phyloP scores from a whole-genome alignment of 1,140 invertebrate genomes.

The Venturia canescens region DNA sequence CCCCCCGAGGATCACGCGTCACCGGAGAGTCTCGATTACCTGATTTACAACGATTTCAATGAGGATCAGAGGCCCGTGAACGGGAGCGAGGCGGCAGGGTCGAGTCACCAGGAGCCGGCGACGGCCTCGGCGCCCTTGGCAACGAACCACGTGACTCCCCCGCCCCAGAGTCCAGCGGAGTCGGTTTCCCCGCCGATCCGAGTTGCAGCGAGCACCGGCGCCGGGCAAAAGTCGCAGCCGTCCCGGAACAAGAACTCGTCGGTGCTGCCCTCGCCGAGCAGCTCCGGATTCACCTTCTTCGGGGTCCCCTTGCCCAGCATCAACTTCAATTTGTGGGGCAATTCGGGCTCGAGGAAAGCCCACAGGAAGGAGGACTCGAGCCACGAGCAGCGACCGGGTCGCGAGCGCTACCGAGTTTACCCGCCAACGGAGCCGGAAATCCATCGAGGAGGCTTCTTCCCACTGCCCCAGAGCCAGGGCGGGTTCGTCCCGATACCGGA shows the following conservation, averaged over 20 bases:
- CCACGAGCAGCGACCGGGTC: conserved; percentile 51
- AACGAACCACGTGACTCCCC: not conserved
- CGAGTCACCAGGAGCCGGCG: not conserved
- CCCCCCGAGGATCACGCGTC: conserved; percentile 77
- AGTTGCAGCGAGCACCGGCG: not conserved
- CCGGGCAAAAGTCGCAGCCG: conserved; percentile 65
- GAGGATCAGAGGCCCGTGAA: conserved; percentile 73
- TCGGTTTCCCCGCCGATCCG: not conserved
- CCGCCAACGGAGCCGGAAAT: conserved; percentile 80
- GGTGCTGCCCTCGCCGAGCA: conserved; percentile 70
- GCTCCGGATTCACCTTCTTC: conserved; percentile 87
- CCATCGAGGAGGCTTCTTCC: conserved; percentile 85
- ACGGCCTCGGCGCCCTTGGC: not conserved
- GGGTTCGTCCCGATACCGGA: conserved; percentile 84
- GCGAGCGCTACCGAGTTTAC: conserved; percentile 66
- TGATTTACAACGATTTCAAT: conserved; percentile 87
- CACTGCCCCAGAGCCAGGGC: conserved; percentile 82
- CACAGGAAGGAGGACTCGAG: conserved; percentile 73
- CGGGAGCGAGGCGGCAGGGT: not conserved
- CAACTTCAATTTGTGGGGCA: conserved; percentile 82
- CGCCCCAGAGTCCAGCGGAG: not conserved
- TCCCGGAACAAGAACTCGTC: conserved; percentile 61
- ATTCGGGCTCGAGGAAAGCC: conserved; percentile 72
- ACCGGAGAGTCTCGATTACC: conserved; percentile 86
- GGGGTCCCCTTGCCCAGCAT: conserved; percentile 87